phyloP scores from a whole-genome alignment of 2,113 vertebrate species.

The Trochalopteron elliotii region DNA sequence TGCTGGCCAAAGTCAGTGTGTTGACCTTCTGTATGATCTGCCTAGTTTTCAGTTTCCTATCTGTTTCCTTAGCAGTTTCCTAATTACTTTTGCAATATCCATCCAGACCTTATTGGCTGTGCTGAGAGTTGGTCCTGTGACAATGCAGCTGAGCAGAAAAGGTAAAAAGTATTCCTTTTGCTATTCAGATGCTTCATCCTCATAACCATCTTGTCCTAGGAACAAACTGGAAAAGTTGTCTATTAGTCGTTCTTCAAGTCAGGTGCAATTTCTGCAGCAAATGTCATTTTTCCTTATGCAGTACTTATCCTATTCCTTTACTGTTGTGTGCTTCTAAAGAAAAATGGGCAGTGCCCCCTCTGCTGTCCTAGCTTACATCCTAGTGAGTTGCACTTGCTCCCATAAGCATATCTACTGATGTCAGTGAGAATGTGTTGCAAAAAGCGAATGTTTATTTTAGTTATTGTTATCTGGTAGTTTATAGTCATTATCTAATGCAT shows the following conservation, averaged over 20 bases:
- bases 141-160: background rate
- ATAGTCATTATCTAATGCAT: background rate
- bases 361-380: background rate
- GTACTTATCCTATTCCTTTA: background rate
- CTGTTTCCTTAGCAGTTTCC: background rate
- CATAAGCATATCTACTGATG: background rate
- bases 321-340: background rate
- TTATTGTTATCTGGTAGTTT: background rate
- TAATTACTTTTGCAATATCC: background rate
- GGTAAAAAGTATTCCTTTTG: background rate
- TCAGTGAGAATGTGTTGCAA: background rate
- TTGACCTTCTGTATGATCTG: background rate
- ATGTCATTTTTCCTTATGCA: background rate
- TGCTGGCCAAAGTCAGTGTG: background rate
- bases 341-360: background rate
- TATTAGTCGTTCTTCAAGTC: background rate
- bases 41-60: background rate
- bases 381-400: background rate
- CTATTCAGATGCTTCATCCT: background rate
- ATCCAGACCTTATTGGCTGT: background rate
- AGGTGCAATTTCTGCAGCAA: background rate
- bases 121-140: background rate
- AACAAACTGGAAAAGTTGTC: background rate
- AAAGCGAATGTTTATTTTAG: background rate
- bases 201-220: background rate